These are phyloP conservation scores for Drosophila sp. DNA, from an alignment of 1,140 invertebrate species.

Conservation along the genomic window DNA sequence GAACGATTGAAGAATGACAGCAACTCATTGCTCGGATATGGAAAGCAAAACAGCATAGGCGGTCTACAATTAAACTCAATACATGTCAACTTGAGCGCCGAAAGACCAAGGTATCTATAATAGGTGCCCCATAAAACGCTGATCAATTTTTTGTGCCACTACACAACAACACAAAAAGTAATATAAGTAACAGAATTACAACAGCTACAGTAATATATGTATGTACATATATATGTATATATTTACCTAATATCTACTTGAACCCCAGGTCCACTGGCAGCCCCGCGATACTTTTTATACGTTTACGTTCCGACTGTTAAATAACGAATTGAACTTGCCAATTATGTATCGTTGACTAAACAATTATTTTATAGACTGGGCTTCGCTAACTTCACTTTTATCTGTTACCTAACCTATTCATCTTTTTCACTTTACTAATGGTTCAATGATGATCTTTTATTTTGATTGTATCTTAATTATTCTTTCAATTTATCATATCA, in stretches of 20 bases:
- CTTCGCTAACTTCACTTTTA: conserved; percentile 27
- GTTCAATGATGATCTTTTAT: background rate
- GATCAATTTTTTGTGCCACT: conserved; percentile 63
- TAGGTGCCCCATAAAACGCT: conserved; percentile 21
- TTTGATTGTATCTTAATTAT: background rate
- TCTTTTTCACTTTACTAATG: conserved; percentile 6
- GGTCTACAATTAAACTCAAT: conserved; percentile 64
- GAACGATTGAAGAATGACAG: conserved; percentile 40
- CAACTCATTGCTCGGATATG: conserved; percentile 16
- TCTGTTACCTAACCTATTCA: conserved; percentile 21
- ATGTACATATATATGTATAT: conserved; percentile 31
- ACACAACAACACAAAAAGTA: conserved; percentile 64
- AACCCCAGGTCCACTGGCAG: conserved; percentile 15
- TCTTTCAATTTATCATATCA: background rate
- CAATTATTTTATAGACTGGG: conserved; percentile 56
- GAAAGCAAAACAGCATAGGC: conserved; percentile 46
- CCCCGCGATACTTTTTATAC: conserved; percentile 43
- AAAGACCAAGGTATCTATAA: conserved; percentile 72
- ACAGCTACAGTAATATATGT: conserved; percentile 39
- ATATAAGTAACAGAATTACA: conserved; percentile 30
- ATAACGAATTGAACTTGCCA: conserved; percentile 55
- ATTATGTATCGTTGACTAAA: conserved; percentile 71
- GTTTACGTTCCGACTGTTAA: conserved; percentile 57
- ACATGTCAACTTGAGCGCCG: conserved; percentile 44
- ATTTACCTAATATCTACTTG: conserved; percentile 7